Evolutionary conservation across 92 coral and sea anemone genomes (phyloP).

Genomic region (Epizoanthus stellaris): DNA sequence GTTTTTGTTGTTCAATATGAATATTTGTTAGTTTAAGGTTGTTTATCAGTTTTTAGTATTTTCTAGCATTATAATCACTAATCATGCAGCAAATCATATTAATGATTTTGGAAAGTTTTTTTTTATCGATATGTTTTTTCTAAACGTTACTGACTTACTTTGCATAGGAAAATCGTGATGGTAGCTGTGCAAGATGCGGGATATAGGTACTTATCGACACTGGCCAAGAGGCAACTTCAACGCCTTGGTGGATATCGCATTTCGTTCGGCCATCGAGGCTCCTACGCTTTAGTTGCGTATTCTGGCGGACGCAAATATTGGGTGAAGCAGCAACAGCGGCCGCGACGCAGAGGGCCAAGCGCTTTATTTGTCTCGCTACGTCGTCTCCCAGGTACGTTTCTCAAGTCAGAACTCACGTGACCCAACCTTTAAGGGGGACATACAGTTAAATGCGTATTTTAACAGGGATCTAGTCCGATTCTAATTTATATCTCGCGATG

Average conservation of each 20-base stretch:
- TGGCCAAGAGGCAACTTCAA: conserved; percentile 1
- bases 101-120: not conserved
- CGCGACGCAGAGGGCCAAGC: conserved; percentile 29
- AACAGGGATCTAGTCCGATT: too few relatives aligned
- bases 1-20: too few relatives aligned
- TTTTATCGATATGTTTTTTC: not conserved
- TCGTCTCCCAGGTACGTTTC: conserved; percentile 15
- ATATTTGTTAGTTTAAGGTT: too few relatives aligned
- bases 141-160: not conserved
- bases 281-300: conserved; percentile 45
- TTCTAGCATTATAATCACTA: too few relatives aligned
- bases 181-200: conserved; percentile 46
- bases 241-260: conserved; percentile 28
- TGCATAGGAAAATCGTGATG: conserved; percentile 37
- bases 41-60: too few relatives aligned
- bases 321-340: conserved; percentile 13
- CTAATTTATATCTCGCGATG: too few relatives aligned
- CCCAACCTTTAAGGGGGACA: too few relatives aligned
- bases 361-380: conserved; percentile 13
- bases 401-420: too few relatives aligned
- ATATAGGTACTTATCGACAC: conserved; percentile 9
- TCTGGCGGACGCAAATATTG: conserved; percentile 23
- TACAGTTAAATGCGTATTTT: too few relatives aligned
- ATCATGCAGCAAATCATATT: not conserved
- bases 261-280: conserved; percentile 35